phyloP scores from a whole-genome alignment of 2,797 vertebrate species.

The Novumbra hubbsi region DNA sequence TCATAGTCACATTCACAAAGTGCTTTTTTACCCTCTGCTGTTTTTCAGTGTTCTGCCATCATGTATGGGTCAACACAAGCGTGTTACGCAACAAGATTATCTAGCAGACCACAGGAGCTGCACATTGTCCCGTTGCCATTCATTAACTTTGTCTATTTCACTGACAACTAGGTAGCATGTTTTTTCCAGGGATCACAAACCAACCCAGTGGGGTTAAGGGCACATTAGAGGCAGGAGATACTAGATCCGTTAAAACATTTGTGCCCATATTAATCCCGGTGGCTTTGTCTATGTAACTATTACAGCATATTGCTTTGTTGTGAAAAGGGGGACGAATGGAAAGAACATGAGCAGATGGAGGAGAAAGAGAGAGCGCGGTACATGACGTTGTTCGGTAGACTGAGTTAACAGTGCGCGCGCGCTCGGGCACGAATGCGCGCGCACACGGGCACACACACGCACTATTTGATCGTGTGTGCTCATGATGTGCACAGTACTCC shows the following conservation, averaged over 20 bases:
- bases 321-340: background rate
- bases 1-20: slow-evolving; percentile 43
- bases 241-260: background rate
- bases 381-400: background rate
- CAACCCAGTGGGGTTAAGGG: slow-evolving; percentile 1
- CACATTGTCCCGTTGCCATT: slow-evolving; percentile 40
- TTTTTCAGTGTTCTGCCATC: background rate
- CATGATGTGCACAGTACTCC: slow-evolving; percentile 19
- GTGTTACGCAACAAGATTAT: slow-evolving; percentile 65
- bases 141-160: slow-evolving; percentile 47
- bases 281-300: slow-evolving; percentile 1
- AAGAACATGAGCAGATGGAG: slow-evolving; percentile 3
- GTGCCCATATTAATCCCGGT: slow-evolving; percentile 4
- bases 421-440: background rate
- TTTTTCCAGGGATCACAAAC: slow-evolving; percentile 18
- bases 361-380: slow-evolving; percentile 5
- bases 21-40: slow-evolving; percentile 36
- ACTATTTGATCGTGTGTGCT: background rate
- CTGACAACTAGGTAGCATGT: slow-evolving; percentile 4
- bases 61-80: slow-evolving; percentile 12
- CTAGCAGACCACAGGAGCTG: slow-evolving; percentile 45
- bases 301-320: slow-evolving; percentile 4
- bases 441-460: background rate
- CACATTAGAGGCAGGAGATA: slow-evolving; percentile 2
- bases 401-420: background rate